phyloP scores from a whole-genome alignment of 2,888 invertebrate species.

The Sesia apiformis region DNA sequence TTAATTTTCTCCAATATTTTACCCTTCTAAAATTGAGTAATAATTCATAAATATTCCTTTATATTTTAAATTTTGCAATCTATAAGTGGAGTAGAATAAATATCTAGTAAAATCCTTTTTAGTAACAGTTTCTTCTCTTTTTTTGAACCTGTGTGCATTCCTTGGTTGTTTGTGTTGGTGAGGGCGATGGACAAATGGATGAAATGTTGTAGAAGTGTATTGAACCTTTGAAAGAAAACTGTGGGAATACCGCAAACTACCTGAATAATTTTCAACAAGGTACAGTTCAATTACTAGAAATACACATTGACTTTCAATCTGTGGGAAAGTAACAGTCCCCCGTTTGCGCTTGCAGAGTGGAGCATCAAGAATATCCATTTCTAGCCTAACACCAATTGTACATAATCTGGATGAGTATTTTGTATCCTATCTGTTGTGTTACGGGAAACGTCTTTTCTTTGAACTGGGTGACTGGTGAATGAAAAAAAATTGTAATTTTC shows the following conservation, averaged over 20 bases:
- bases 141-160: slow-evolving; percentile 34
- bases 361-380: slow-evolving; percentile 35
- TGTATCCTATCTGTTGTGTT: slow-evolving; percentile 24
- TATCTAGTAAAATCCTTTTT: background rate
- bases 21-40: slow-evolving; percentile 6
- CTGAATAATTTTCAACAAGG: background rate
- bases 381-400: slow-evolving; percentile 28
- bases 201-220: slow-evolving; percentile 13
- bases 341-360: slow-evolving; percentile 56
- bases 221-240: background rate
- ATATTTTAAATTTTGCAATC: background rate
- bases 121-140: slow-evolving; percentile 8
- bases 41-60: background rate
- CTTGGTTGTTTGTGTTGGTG: slow-evolving; percentile 62
- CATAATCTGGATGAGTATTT: slow-evolving; percentile 29
- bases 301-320: slow-evolving; percentile 21
- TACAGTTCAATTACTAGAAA: slow-evolving; percentile 14
- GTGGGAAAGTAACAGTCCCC: slow-evolving; percentile 36
- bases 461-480: slow-evolving; percentile 39
- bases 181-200: slow-evolving; percentile 50
- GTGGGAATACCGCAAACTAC: background rate
- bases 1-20: slow-evolving; percentile 32
- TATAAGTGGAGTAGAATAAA: background rate
- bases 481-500: slow-evolving; percentile 47
- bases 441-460: slow-evolving; percentile 28